Base-by-base conservation (phyloP, 2,888 invertebrate genomes). In the Laothoe populi region DNA sequence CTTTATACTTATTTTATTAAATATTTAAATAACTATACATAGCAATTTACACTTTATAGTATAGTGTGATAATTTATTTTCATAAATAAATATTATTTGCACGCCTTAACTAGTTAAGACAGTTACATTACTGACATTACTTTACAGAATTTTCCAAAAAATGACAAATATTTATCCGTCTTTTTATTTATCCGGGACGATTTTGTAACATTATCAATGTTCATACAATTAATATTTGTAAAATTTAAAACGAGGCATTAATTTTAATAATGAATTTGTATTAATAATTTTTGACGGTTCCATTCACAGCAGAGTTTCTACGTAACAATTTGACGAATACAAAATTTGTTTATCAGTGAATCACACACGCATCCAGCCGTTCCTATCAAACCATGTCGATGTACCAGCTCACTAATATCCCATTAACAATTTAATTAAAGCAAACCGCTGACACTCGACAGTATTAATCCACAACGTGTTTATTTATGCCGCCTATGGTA, bases 371-470 rank as follows among this genome's bases (percentile, higher is more conserved):
- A 21, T 44, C n/a, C n/a, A 19, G 7, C 19, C 7, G 16, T 19
- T 19, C 35, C 31, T 35, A 19, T 53, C 53, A 35, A 31, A 49
- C 49, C 26, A 24, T 26, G 49, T 49, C 49, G 7, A 11, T 53
- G 53, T 53, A 11, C 35, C 11, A 16, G 31, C 31, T 19, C 53
- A 8, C 31, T 35, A 35, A 53, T 53, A 19, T 10, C 19, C 19
- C 53, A 53, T 53, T 53, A 31, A 53, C 35, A 49, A 26, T 49
- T 35, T 53, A 49, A 26, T 49, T 35, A 53, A 35, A 53, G 31
- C 19, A 26, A 53, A 53, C 1, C 31, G 53, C 31, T 31, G 19
- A 53, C 53, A 26, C 4, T n/a, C 13, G 38, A 38, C 38, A 38
- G 13, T 26, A 26, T 26, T 26, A 16, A 26, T n/a, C 8, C 24